Conservation (phyloP, 2,797 vertebrate species). For the Iguana delicatissima region DNA sequence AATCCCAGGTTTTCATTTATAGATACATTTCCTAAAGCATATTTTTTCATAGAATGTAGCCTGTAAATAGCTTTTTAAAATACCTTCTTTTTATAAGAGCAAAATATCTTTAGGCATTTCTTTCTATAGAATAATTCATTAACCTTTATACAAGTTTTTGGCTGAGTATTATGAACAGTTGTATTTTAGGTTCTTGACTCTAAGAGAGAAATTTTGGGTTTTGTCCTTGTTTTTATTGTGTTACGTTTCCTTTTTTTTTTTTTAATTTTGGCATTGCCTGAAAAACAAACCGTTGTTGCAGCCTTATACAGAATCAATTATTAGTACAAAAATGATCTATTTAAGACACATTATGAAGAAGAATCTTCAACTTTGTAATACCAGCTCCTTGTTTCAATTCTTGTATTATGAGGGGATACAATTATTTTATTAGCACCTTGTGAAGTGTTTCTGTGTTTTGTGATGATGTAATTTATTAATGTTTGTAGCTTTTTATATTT, state of each 20-base stretch:
- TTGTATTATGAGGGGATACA: constrained; percentile 91
- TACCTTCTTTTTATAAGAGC: constrained; percentile 91
- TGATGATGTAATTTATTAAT: constrained; percentile 99
- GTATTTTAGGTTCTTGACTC: constrained; percentile 72
- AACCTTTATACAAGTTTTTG: constrained; percentile 91
- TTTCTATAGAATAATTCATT: constrained; percentile 88
- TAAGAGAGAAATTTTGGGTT: constrained; percentile 57
- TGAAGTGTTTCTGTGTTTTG: constrained; percentile 99
- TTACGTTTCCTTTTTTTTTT: constrained; percentile 64
- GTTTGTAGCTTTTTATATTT: constrained; percentile 99
- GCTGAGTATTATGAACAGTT: constrained; percentile 80
- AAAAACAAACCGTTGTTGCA: constrained; percentile 88
- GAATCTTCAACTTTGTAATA: constrained; percentile 82
- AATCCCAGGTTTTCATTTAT: constrained; percentile 83
- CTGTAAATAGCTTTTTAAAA: constrained; percentile 98
- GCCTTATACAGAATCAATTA: constrained; percentile 88
- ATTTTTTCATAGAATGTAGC: constrained; percentile 98
- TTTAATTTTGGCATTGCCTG: constrained; percentile 89
- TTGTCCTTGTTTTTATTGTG: constrained; percentile 51
- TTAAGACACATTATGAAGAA: constrained; percentile 81
- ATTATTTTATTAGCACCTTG: constrained; percentile 99
- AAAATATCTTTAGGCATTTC: constrained; percentile 84
- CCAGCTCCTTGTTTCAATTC: constrained; percentile 93
- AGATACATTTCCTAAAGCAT: constrained; percentile 85
- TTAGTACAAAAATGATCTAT: constrained; percentile 76